Conservation (phyloP, 2,888 invertebrate genomes). For the Watsonalla cultraria region DNA sequence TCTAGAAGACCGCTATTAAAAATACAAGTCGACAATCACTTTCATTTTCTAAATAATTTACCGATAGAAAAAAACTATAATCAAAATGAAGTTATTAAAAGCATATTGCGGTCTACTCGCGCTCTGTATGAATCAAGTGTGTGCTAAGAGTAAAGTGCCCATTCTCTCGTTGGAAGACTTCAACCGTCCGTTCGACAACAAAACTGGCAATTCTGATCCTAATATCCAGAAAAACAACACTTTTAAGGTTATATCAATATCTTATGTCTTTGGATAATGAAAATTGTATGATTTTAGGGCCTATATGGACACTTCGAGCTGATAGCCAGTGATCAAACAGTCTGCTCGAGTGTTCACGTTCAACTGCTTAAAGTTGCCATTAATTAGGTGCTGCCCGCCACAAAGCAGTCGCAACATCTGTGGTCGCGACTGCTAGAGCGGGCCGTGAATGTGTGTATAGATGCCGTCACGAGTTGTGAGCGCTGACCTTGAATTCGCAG, state of each 20-base stretch:
- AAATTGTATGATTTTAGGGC: no score
- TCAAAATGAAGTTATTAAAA: background rate
- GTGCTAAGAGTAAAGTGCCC: conserved; percentile 35
- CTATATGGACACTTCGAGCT: no score
- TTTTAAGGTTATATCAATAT: background rate
- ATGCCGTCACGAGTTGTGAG: no score
- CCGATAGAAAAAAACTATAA: background rate
- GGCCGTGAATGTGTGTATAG: no score
- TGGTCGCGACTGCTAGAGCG: no score
- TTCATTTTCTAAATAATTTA: background rate
- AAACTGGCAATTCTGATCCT: background rate
- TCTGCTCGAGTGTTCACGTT: no score
- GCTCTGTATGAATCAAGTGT: conserved; percentile 5
- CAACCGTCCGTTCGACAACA: background rate
- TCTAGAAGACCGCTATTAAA: background rate
- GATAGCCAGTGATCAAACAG: no score
- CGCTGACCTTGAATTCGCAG: no score
- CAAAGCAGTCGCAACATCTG: no score
- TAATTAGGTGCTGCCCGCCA: no score
- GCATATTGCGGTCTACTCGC: background rate
- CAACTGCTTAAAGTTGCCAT: no score
- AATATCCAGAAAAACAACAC: background rate
- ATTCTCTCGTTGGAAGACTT: conserved; percentile 28
- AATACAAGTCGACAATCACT: background rate
- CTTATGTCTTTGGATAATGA: no score